Evolutionary conservation across 2,888 invertebrate species (phyloP), one percentile per base, ranked within the genome.

Genomic region (Fissipunctia ypsillon): DNA sequence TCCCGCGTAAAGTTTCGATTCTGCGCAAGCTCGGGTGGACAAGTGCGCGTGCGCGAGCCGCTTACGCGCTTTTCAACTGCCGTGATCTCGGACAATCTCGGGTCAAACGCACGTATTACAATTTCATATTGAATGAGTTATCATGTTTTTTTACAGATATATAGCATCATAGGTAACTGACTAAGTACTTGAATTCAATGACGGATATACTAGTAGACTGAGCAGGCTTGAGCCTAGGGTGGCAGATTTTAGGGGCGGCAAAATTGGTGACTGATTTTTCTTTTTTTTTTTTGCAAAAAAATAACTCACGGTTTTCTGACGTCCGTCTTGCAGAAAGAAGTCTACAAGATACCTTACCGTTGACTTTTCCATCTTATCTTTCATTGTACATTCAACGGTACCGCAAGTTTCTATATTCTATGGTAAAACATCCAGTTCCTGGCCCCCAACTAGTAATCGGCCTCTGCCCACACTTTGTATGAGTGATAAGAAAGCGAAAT

Each of bases 31-130:
- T 84, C 74, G 81, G 73, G 72, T 76, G 72, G 73, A 73, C 80
- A 78, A 87, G 80, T 81, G 92, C 95, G 95, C 95, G 94, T 94
- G 94, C 95, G 95, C 95, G 85, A 78, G 83, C 84, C 87, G 87
- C 90, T 89, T 91, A 87, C 93, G 93, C 94, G 92, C 94, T 90
- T 89, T 89, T 88, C 92, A 88, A 94, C 94, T 94, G 83, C 54
- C 71, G 31, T 54, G 69, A 72, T 64, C 59, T 50, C 60, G 25
- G 22, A 28, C 57, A 66, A 72, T 64, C 59, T 50, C 60, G 25
- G 22, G 16, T 59, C 70, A 80, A 50, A 69, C 68, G 57, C 60
- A 69, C 65, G 14, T 71, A 68, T 31, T 60, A 71, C 81, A 65
- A 59, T 72, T 50, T 65, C 71, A 9, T 54, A 60, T 9, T 59